Evolutionary conservation across 2,113 vertebrate species (phyloP).

Genomic region (Oryzias celebensis): DNA sequence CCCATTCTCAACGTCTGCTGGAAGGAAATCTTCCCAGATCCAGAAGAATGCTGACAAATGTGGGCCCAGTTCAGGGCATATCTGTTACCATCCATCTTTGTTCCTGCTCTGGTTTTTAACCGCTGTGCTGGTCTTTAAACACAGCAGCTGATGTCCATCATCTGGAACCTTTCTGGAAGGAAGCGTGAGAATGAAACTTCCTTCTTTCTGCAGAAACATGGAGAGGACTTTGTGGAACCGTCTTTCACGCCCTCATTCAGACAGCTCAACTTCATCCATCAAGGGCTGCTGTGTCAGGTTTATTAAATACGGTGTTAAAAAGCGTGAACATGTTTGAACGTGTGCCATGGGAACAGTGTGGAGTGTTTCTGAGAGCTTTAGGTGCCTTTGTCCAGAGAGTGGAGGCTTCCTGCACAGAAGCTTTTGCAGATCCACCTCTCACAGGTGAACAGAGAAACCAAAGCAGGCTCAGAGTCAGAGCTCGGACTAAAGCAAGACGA

Average conservation of each 20-base stretch:
- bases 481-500: neutral
- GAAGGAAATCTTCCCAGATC: no score
- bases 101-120: no score
- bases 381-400: slow-evolving; percentile 22
- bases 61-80: neutral
- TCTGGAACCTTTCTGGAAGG: slow-evolving; percentile 19
- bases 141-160: slow-evolving; percentile 9
- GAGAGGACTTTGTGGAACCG: slow-evolving; percentile 5
- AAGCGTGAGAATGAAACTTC: slow-evolving; percentile 16
- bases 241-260: slow-evolving; percentile 7
- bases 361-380: slow-evolving; percentile 1
- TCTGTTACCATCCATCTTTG: neutral
- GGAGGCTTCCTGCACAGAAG: no score
- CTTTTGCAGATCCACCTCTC: neutral
- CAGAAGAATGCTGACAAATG: no score
- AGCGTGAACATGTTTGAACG: slow-evolving; percentile 5
- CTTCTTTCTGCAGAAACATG: neutral
- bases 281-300: slow-evolving; percentile 3
- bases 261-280: slow-evolving; percentile 13
- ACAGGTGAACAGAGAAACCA: slow-evolving; percentile 2
- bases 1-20: no score
- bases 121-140: neutral
- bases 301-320: slow-evolving; percentile 19
- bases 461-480: neutral
- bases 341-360: neutral